phyloP scores from a whole-genome alignment of 2,797 vertebrate species.

The Leucoraja ocellata region DNA sequence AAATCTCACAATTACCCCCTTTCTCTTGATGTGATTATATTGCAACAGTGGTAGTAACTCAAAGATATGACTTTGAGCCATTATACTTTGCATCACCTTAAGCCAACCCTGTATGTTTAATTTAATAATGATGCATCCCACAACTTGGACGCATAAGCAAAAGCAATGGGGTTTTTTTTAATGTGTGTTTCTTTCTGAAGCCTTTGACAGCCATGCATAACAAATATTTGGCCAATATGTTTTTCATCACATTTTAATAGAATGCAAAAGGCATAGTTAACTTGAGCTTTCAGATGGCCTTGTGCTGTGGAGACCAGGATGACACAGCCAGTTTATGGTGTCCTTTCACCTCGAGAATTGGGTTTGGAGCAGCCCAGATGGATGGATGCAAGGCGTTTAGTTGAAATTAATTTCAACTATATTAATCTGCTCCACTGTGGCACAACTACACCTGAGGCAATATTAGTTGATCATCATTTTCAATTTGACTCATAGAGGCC shows the following conservation, averaged over 20 bases:
- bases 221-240: constrained; percentile 24
- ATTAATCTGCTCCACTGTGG: background rate
- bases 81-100: constrained; percentile 39
- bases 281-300: background rate
- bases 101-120: constrained; percentile 11
- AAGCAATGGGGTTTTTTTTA: background rate
- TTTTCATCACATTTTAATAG: constrained; percentile 35
- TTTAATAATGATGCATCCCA: constrained; percentile 30
- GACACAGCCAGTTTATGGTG: background rate
- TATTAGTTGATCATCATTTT: background rate
- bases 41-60: constrained; percentile 48
- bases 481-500: background rate
- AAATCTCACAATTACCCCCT: constrained; percentile 55
- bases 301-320: background rate
- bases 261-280: constrained; percentile 9
- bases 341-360: background rate
- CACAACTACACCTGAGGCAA: background rate
- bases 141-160: constrained; percentile 35
- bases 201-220: constrained; percentile 25
- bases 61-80: constrained; percentile 51
- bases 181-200: constrained; percentile 25
- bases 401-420: background rate
- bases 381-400: too few species aligned
- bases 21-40: constrained; percentile 54
- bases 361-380: background rate